A percentile compares a stretch with the other conserved stretches of the same genome.
phyloP scores from a whole-genome alignment of 64 coral and sea anemone genomes.

The Montipora capricornis region DNA sequence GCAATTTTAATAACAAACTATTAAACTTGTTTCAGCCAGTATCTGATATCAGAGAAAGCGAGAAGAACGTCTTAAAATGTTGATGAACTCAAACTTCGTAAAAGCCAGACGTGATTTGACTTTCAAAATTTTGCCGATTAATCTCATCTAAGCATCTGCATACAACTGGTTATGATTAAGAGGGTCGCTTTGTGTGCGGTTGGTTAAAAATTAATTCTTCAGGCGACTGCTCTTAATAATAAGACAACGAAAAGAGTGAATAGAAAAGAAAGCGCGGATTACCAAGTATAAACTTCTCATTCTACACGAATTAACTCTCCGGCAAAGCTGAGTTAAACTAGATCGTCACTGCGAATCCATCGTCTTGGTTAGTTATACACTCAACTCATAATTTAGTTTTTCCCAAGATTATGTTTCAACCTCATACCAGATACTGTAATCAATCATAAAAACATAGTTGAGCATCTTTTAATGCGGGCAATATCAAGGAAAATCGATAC shows the following conservation, averaged over 20 bases:
- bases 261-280: slow-evolving; percentile 23
- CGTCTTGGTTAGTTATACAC: too few species aligned
- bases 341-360: too few species aligned
- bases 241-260: background rate
- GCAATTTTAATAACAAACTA: too few species aligned
- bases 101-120: background rate
- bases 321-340: too few species aligned
- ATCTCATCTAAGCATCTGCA: slow-evolving; percentile 37
- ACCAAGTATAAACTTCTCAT: background rate
- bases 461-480: too few species aligned
- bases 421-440: too few species aligned
- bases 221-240: slow-evolving; percentile 13
- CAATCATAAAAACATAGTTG: too few species aligned
- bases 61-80: slow-evolving; percentile 18
- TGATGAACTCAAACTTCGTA: background rate
- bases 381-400: too few species aligned
- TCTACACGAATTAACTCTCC: slow-evolving; percentile 37
- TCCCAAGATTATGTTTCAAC: too few species aligned
- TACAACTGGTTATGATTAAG: slow-evolving; percentile 28
- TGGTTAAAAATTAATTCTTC: slow-evolving; percentile 14
- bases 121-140: slow-evolving; percentile 2
- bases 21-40: too few species aligned
- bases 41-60: background rate
- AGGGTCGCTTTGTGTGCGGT: slow-evolving; percentile 11
- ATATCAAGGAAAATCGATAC: too few species aligned